Percentiles rank a stretch among this genome's conserved stretches.
phyloP scores from a whole-genome alignment of 2,113 vertebrate species.

The Setophaga petechia region DNA sequence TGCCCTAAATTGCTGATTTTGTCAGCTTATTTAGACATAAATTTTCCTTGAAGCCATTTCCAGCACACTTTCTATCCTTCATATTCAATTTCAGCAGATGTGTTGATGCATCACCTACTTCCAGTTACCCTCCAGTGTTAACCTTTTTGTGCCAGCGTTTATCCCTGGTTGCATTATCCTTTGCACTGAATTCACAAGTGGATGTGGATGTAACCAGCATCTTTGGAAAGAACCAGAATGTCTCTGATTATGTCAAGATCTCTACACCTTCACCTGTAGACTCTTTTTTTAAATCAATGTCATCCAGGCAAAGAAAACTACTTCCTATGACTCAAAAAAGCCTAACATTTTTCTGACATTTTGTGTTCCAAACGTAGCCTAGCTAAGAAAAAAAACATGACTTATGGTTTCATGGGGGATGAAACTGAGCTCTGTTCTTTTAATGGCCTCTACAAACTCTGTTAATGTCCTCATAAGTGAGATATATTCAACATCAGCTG shows the following conservation, averaged over 20 bases:
- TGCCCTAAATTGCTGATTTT: background rate
- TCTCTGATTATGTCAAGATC: background rate
- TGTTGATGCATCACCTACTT: background rate
- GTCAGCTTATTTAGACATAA: background rate
- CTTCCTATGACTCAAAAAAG: background rate
- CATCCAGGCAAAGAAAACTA: background rate
- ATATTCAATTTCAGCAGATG: background rate
- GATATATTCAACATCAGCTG: background rate
- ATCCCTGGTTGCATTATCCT: background rate
- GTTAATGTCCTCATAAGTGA: background rate
- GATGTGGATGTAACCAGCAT: background rate
- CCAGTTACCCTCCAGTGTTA: background rate
- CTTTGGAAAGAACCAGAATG: background rate
- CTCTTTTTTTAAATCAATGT: background rate
- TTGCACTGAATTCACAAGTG: background rate
- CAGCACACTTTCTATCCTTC: background rate
- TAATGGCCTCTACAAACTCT: accelerated
- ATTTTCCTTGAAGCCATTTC: background rate
- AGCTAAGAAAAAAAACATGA: background rate
- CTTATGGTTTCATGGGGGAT: background rate
- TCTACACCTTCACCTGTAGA: background rate
- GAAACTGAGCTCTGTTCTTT: background rate
- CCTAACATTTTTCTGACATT: background rate
- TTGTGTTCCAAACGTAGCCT: background rate
- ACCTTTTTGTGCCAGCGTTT: accelerated